Base-by-base conservation (phyloP, 2,888 invertebrate species). In the Suillia variegata region DNA sequence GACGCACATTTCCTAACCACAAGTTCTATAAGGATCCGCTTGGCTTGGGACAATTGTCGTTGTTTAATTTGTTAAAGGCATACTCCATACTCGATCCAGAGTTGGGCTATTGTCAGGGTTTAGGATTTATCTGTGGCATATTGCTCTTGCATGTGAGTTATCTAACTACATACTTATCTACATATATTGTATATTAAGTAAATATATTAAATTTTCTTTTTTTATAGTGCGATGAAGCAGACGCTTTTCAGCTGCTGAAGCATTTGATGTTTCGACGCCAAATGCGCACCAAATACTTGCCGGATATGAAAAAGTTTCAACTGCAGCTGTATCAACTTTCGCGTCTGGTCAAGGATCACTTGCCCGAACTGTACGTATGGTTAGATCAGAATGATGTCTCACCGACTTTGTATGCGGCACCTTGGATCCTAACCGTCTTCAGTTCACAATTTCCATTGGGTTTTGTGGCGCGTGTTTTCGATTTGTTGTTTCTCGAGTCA, bases 371-470 rank as follows among this genome's bases (percentile, higher is more conserved):
- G 42, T 95, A 96, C 81, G 86, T 88, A 4, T 96, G 96, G 82
- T 86, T 97, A 67, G 92, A 93, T 72, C 84, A 87, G 13, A 88
- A 96, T 76, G 97, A 98, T 82, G 93, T 98, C 5, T 91, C 94
- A 0, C 96, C 97, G 0, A 96, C 96, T 0, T 83, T 98, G 4
- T 98, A 97, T 80, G 97, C 97, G 0, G 97, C 98, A 0, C 97
- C 98, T 0, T 98, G 98, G 98, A 90, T 98, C 77, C 86, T 98
- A 2, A 98, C 98, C 0, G 80, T 80, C 4, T 98, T 98, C 83
- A 96, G 98, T 45, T 97, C 97, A 55, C 96, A 97, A 82, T 98
- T 98, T 80, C 96, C 97, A 0, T 83, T 98, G 18, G 97, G 96
- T 1, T 97, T 98, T 82, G 97, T 97, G 18, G 92, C 95, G 0